These are phyloP conservation scores for Dicyrtomina minuta DNA, from an alignment of 2,888 invertebrate species.

Conservation along the genomic window DNA sequence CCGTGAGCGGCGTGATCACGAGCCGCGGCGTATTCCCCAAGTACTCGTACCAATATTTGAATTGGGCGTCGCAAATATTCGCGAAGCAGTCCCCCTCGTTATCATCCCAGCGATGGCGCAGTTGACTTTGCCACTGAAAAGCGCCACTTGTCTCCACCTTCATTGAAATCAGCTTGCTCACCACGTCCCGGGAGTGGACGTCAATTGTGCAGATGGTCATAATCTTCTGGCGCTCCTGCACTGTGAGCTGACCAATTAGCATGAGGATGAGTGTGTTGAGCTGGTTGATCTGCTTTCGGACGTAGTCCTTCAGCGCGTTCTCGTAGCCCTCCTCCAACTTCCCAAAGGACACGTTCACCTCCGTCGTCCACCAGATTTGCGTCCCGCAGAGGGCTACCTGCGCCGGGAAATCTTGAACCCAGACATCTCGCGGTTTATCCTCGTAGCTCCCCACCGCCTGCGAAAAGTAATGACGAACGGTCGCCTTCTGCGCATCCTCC, in stretches of 20 bases:
- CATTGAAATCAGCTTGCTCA: conserved; percentile 84
- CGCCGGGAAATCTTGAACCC: conserved; percentile 90
- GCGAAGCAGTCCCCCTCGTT: conserved; percentile 86
- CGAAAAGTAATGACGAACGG: conserved; percentile 77
- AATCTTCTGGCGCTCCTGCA: conserved; percentile 91
- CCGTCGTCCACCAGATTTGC: conserved; percentile 97
- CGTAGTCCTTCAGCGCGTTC: conserved; percentile 92
- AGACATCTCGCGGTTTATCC: conserved; percentile 91
- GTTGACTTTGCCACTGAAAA: conserved; percentile 90
- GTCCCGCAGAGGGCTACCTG: conserved; percentile 92
- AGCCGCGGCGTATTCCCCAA: conserved; percentile 92
- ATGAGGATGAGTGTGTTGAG: conserved; percentile 85
- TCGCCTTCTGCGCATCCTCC: conserved; percentile 80
- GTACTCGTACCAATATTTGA: conserved; percentile 88
- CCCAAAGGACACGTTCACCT: conserved; percentile 85
- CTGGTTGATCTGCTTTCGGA: conserved; percentile 76
- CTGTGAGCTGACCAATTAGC: conserved; percentile 81
- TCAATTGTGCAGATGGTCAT: conserved; percentile 99
- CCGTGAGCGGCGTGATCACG: conserved; percentile 93
- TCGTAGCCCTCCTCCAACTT: conserved; percentile 93
- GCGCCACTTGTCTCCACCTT: conserved; percentile 88
- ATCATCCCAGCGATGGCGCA: conserved; percentile 88
- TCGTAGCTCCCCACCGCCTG: conserved; percentile 86
- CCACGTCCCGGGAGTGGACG: conserved; percentile 94
- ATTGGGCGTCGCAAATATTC: conserved; percentile 96